These are phyloP conservation scores for Alcedo atthis DNA, from an alignment of 2,797 vertebrate species.

Conservation along the genomic window DNA sequence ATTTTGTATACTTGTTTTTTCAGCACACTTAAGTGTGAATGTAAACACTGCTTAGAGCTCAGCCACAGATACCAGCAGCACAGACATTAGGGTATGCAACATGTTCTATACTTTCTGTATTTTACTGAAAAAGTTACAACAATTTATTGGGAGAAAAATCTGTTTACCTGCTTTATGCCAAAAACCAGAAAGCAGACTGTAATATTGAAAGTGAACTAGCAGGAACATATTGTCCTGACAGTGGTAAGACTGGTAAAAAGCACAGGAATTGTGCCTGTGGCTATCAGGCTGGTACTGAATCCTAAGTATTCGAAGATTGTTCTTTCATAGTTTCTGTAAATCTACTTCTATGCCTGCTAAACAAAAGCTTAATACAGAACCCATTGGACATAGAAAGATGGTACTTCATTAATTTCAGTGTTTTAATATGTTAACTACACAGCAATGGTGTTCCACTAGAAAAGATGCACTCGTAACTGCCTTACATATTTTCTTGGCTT, in stretches of 20 bases:
- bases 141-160: neutral
- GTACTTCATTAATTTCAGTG: neutral
- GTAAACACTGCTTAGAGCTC: neutral
- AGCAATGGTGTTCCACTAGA: neutral
- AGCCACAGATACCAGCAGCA: neutral
- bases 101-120: neutral
- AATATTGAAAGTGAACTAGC: neutral
- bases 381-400: neutral
- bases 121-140: neutral
- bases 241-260: neutral
- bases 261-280: neutral
- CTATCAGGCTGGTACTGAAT: neutral
- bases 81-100: neutral
- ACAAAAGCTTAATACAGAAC: neutral
- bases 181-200: neutral
- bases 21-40: neutral
- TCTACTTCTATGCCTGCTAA: neutral
- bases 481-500: neutral
- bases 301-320: neutral
- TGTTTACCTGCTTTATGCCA: constrained; percentile 2
- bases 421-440: neutral
- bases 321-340: neutral
- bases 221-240: neutral
- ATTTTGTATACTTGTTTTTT: neutral
- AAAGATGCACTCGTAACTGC: neutral